Conservation (phyloP, 2,888 invertebrate genomes). For the Mamestra brassicae region DNA sequence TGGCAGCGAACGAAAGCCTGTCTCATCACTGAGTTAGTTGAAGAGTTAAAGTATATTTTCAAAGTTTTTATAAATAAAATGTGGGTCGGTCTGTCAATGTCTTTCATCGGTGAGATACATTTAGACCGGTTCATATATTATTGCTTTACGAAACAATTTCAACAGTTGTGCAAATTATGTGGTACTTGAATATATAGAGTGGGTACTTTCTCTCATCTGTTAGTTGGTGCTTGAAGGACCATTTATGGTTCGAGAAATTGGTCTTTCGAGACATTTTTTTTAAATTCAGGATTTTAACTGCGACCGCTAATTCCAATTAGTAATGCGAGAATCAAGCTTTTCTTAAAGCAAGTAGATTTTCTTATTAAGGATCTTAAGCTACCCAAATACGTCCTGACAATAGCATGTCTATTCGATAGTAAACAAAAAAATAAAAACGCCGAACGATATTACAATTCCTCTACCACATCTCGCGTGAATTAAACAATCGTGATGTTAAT, state of each 20-base stretch:
- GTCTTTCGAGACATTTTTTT: conserved; percentile 14
- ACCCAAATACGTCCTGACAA: background rate
- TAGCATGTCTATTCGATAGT: background rate
- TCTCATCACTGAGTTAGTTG: conserved; percentile 9
- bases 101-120: conserved; percentile 50
- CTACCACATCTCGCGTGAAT: background rate
- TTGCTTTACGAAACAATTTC: conserved; percentile 43
- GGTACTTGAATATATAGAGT: conserved; percentile 9
- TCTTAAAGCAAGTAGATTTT: no score
- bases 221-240: background rate
- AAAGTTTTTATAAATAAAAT: conserved; percentile 45
- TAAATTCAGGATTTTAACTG: background rate
- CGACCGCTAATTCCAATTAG: background rate
- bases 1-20: conserved; percentile 17
- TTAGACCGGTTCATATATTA: conserved; percentile 57
- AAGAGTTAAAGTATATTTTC: conserved; percentile 32
- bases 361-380: background rate
- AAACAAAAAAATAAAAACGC: no score
- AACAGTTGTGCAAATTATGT: conserved; percentile 45
- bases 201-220: conserved; percentile 14
- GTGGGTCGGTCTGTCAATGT: conserved; percentile 53
- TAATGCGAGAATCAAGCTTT: background rate
- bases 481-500: conserved; percentile 10
- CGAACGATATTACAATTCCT: background rate
- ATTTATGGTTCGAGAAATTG: conserved; percentile 14